Base-by-base conservation (phyloP, 2,888 invertebrate species). In the Acanthococcus lagerstroemiae region DNA sequence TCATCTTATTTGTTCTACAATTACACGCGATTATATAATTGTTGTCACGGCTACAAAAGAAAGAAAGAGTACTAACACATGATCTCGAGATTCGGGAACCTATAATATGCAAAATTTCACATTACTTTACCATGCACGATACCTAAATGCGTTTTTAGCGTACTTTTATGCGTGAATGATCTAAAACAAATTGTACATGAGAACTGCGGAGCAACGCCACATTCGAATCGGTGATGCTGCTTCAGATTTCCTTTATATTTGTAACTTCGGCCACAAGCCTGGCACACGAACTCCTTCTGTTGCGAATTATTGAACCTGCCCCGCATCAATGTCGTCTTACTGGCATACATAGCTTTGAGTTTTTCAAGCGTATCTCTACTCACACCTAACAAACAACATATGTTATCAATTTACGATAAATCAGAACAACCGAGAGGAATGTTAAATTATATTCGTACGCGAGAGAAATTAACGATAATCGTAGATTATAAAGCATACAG, bases 211-310 rank as follows among this genome's bases (percentile, higher is more conserved):
- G 76, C 77, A 68, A 77, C 77, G 9, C 78, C 78, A 70, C 79
- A 79, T 68, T 79, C 78, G 70, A 77, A 77, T 68, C 77, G 77
- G 73, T 78, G 74, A 70, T 79, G 79, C 1, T 77, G 76, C 71
- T 75, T 76, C 58, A 78, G 72, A 15, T 77, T 78, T 65, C 77
- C 75, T 69, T 75, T 74, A 68, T 76, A 74, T 15, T 76, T 76
- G 70, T 78, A 78, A 1, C 74, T 74, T 21, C 76, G 76, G 67
- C 75, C 74, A 70, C 79, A 79, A 19, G 30, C 30, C n/a, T 54
- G 46, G 55, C 69, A 69, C n/a, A 65, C 68, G 24, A 69, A 69
- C 19, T 45, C 55, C 55, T 65, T 55, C 27, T 55, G 65, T 5
- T 24, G 24, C 48, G 48, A 37, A 37, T 37, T 37, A 15, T 37